Percentiles rank a stretch among this genome's conserved stretches.
Evolutionary conservation across 2,797 vertebrate genomes (phyloP).

Genomic region (Mormyrops attenuatus): DNA sequence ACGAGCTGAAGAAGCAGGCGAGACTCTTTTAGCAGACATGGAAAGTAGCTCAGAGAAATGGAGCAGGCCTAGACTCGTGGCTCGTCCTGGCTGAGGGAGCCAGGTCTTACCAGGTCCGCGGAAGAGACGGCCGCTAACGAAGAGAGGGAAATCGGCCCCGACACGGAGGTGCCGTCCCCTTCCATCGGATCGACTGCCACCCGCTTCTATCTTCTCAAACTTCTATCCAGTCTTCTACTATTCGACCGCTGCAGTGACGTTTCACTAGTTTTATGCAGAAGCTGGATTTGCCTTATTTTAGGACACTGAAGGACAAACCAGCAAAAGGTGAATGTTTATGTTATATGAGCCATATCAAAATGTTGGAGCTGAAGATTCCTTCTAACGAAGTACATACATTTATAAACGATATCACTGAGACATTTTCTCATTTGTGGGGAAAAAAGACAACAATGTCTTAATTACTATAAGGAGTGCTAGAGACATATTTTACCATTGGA

Average conservation of each 20-base stretch:
- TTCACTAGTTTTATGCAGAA: background rate
- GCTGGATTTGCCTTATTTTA: conserved; percentile 26
- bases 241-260: background rate
- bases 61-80: background rate
- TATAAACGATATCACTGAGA: background rate
- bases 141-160: background rate
- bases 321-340: conserved; percentile 28
- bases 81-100: background rate
- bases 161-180: background rate
- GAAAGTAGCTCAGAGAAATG: background rate
- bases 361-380: background rate
- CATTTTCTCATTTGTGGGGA: background rate
- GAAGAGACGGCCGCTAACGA: background rate
- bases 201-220: background rate
- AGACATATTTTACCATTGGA: background rate
- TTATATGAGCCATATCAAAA: background rate
- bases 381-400: background rate
- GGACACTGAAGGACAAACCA: conserved; percentile 32
- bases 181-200: background rate
- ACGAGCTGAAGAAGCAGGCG: conserved; percentile 91
- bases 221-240: background rate
- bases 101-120: too few relatives aligned
- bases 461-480: background rate
- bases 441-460: background rate
- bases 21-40: conserved; percentile 74